A percentile compares a stretch with the other conserved stretches of the same genome.
Evolutionary conservation across 2,113 vertebrate species (phyloP).

Genomic region (Psammodynastes pulverulentus): DNA sequence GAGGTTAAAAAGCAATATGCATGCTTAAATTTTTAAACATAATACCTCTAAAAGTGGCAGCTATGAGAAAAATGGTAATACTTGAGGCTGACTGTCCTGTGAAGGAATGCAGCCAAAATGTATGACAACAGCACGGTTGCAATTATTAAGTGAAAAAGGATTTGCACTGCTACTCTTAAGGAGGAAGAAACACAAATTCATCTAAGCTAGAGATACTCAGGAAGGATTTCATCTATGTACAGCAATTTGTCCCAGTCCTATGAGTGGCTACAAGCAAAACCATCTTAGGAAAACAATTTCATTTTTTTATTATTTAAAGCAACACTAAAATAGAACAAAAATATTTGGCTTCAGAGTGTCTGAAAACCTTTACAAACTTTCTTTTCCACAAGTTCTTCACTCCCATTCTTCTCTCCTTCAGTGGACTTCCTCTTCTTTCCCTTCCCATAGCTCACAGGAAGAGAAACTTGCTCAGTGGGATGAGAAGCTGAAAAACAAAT

Average conservation of each 20-base stretch:
- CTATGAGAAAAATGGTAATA: background rate
- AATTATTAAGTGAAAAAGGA: background rate
- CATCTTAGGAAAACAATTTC: slow-evolving; percentile 27
- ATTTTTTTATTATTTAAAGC: slow-evolving; percentile 54
- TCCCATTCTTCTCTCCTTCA: slow-evolving; percentile 66
- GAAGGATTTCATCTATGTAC: background rate
- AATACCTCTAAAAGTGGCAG: background rate
- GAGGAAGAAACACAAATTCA: background rate
- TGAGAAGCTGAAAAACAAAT: slow-evolving; percentile 62
- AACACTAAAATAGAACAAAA: slow-evolving; percentile 49
- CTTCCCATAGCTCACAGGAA: slow-evolving; percentile 57
- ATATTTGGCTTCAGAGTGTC: slow-evolving; percentile 81
- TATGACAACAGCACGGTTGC: background rate
- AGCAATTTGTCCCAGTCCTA: background rate
- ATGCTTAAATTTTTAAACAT: background rate
- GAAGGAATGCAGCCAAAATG: background rate
- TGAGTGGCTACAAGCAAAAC: background rate
- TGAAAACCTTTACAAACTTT: slow-evolving; percentile 99
- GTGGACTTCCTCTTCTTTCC: slow-evolving; percentile 77
- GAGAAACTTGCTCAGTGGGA: slow-evolving; percentile 50
- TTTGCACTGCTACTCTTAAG: fast-evolving
- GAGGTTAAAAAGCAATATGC: background rate
- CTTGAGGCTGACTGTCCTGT: background rate
- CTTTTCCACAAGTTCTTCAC: slow-evolving; percentile 85
- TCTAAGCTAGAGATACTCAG: background rate